Evolutionary conservation across 2,888 invertebrate genomes (phyloP).

Genomic region (Drosophila kokeensis): DNA sequence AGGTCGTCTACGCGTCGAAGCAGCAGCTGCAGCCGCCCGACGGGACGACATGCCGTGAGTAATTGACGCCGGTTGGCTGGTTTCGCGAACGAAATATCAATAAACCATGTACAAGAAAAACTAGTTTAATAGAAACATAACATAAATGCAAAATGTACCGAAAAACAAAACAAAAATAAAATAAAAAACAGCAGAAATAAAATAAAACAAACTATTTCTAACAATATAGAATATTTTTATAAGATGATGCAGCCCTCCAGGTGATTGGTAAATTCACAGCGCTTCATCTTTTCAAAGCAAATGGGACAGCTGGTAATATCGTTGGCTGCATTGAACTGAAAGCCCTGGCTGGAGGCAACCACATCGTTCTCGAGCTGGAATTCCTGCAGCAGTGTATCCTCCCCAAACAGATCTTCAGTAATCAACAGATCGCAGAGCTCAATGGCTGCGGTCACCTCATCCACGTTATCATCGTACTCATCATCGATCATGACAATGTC

Average conservation of each 20-base stretch:
- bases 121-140: constrained; percentile 14
- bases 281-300: constrained; percentile 82
- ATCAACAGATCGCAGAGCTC: constrained; percentile 82
- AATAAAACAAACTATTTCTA: neutral
- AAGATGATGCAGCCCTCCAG: constrained; percentile 83
- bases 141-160: constrained; percentile 32
- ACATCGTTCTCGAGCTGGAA: constrained; percentile 82
- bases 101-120: no score
- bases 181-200: neutral
- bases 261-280: constrained; percentile 79
- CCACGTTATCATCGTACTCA: constrained; percentile 59
- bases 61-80: constrained; percentile 6
- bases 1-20: constrained; percentile 18
- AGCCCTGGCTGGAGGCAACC: constrained; percentile 66
- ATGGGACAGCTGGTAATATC: constrained; percentile 84
- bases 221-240: neutral
- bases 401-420: constrained; percentile 83
- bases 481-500: constrained; percentile 83
- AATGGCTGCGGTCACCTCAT: constrained; percentile 51
- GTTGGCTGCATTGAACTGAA: constrained; percentile 61
- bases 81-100: constrained; percentile 26
- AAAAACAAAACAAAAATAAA: neutral
- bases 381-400: constrained; percentile 80
- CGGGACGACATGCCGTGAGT: constrained; percentile 31
- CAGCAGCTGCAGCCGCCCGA: neutral